These are phyloP conservation scores for Polymixis lichenea DNA, from an alignment of 2,888 invertebrate genomes.

Conservation along the genomic window DNA sequence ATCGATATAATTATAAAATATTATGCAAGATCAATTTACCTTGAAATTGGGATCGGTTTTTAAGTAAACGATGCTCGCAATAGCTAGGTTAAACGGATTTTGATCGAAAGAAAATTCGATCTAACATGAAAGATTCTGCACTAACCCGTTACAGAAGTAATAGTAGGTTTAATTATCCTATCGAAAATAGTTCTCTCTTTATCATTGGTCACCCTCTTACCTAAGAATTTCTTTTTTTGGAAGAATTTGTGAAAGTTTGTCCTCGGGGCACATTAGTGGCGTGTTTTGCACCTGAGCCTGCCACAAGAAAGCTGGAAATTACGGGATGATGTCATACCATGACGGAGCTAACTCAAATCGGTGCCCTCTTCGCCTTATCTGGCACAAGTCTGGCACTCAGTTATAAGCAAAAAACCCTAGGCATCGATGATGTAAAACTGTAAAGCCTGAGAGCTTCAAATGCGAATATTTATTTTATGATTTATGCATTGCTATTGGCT, in stretches of 20 bases:
- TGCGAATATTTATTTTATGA: not conserved
- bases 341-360: conserved; percentile 30
- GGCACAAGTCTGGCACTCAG: conserved; percentile 30
- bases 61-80: conserved; percentile 18
- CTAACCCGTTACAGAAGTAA: not conserved
- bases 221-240: too few relatives aligned
- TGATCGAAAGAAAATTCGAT: not conserved
- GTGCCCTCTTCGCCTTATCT: conserved; percentile 33
- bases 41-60: conserved; percentile 58
- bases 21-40: conserved; percentile 72
- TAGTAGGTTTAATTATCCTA: not conserved
- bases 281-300: conserved; percentile 41
- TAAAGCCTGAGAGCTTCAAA: not conserved
- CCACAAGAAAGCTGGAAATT: conserved; percentile 58
- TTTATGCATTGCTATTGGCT: too few relatives aligned
- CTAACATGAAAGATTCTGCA: not conserved
- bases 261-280: conserved; percentile 25
- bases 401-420: not conserved
- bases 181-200: not conserved
- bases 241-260: conserved; percentile 53
- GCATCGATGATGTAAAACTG: not conserved
- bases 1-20: conserved; percentile 68
- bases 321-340: conserved; percentile 59
- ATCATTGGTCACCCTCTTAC: not conserved
- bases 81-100: not conserved